A percentile compares a stretch with the other conserved stretches of the same genome.
These are phyloP conservation scores for Scaptomyza cyrtandrae DNA, from an alignment of 2,888 invertebrate species.

Conservation along the genomic window DNA sequence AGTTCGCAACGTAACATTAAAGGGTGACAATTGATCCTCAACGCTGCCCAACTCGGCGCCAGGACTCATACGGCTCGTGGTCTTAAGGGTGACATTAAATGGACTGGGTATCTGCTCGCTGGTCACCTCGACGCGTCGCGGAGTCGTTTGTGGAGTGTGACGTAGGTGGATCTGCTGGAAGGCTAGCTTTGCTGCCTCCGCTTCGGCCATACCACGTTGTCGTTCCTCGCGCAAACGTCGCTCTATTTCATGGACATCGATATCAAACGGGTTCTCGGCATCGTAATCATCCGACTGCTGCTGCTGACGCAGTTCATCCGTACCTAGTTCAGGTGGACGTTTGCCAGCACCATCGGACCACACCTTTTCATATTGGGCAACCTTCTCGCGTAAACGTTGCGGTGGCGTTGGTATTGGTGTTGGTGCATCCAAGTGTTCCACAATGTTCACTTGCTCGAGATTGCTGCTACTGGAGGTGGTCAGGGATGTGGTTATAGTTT, in stretches of 20 bases:
- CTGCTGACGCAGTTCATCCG: slow-evolving; percentile 73
- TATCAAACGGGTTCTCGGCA: slow-evolving; percentile 81
- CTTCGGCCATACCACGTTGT: slow-evolving; percentile 85
- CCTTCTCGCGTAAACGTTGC: slow-evolving; percentile 88
- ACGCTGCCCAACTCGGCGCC: slow-evolving; percentile 68
- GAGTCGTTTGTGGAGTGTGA: slow-evolving; percentile 86
- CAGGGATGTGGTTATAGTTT: slow-evolving; percentile 74
- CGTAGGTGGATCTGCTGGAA: slow-evolving; percentile 87
- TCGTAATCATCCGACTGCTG: slow-evolving; percentile 66
- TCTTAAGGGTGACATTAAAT: slow-evolving; percentile 85
- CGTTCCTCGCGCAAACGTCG: slow-evolving; percentile 86
- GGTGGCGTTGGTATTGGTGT: slow-evolving; percentile 32
- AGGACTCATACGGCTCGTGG: slow-evolving; percentile 82
- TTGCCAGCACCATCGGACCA: slow-evolving; percentile 86
- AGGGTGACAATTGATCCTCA: slow-evolving; percentile 73
- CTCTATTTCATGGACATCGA: slow-evolving; percentile 87
- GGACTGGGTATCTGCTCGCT: slow-evolving; percentile 72
- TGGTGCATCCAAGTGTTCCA: slow-evolving; percentile 40
- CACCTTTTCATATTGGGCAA: slow-evolving; percentile 92
- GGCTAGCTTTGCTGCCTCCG: slow-evolving; percentile 83
- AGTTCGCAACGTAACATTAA: slow-evolving; percentile 79
- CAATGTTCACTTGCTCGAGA: slow-evolving; percentile 41
- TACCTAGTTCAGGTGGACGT: slow-evolving; percentile 76
- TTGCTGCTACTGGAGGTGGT: slow-evolving; percentile 61
- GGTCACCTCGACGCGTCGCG: slow-evolving; percentile 84